These are phyloP conservation scores for Chaetodon trifasciatus DNA, from an alignment of 2,797 vertebrate genomes.

Conservation along the genomic window DNA sequence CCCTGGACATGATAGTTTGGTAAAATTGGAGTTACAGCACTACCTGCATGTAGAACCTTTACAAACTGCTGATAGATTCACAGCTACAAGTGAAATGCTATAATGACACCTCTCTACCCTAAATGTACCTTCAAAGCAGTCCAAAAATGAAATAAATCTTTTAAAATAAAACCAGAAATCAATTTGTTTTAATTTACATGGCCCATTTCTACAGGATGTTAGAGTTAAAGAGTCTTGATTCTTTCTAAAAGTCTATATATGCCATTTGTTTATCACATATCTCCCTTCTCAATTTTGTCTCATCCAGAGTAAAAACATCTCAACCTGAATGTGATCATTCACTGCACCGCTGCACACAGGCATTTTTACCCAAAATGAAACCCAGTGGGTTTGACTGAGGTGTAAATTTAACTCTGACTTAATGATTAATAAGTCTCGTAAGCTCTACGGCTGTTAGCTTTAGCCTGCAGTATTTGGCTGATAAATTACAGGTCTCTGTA, in stretches of 20 bases:
- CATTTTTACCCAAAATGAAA: not conserved
- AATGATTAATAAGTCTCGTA: slow-evolving; percentile 4
- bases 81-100: not conserved
- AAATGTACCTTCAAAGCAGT: not conserved
- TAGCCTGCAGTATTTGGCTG: slow-evolving; percentile 41
- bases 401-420: slow-evolving; percentile 4
- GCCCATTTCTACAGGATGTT: too few relatives aligned
- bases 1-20: not conserved
- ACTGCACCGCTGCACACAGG: not conserved
- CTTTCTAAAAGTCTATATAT: not conserved
- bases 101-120: not conserved
- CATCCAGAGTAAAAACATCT: not conserved
- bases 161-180: too few relatives aligned
- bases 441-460: slow-evolving; percentile 18
- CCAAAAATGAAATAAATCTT: not conserved
- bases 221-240: not conserved
- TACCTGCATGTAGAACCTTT: not conserved
- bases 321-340: not conserved
- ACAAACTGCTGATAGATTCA: not conserved
- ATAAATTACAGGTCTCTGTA: slow-evolving; percentile 44
- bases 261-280: not conserved
- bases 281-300: not conserved
- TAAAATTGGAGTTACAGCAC: not conserved
- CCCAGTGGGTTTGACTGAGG: not conserved
- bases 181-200: not conserved